Evolutionary conservation across 2,113 vertebrate species (phyloP).

Genomic region (Falcunculus frontatus): DNA sequence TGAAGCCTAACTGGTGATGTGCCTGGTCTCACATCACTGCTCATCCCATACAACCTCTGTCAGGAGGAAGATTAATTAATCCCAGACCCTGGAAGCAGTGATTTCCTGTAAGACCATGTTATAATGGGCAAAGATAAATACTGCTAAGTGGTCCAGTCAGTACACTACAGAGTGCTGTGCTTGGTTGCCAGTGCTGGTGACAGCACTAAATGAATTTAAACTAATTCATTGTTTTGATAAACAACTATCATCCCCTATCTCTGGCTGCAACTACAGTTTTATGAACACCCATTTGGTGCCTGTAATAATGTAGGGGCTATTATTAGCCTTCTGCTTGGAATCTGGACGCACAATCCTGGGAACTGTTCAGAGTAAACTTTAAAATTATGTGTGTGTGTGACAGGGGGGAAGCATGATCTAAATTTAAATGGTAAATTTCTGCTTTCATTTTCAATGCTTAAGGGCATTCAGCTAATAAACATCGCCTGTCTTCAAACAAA

Average conservation of each 20-base stretch:
- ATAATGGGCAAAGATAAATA: neutral
- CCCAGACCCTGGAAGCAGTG: neutral
- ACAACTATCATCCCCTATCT: neutral
- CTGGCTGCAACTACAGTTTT: conserved; percentile 1
- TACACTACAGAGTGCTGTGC: neutral
- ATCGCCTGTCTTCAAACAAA: neutral
- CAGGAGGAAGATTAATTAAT: neutral
- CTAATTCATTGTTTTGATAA: neutral
- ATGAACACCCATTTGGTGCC: neutral
- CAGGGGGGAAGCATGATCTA: neutral
- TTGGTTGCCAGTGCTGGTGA: neutral
- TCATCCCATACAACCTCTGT: neutral
- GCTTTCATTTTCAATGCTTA: conserved; percentile 11
- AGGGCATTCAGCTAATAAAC: conserved; percentile 8
- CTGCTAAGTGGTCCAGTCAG: neutral
- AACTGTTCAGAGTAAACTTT: conserved; percentile 6
- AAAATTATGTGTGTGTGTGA: neutral
- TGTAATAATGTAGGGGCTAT: neutral
- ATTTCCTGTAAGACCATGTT: neutral
- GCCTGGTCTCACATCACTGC: neutral
- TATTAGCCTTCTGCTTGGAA: conserved; percentile 39
- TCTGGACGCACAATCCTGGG: conserved; percentile 6
- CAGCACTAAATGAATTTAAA: neutral
- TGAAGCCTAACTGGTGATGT: neutral
- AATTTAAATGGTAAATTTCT: conserved; percentile 44